A percentile compares a stretch with the other conserved stretches of the same genome.
Evolutionary conservation across 2,888 invertebrate genomes (phyloP).

Genomic region (Cantharis lateralis): DNA sequence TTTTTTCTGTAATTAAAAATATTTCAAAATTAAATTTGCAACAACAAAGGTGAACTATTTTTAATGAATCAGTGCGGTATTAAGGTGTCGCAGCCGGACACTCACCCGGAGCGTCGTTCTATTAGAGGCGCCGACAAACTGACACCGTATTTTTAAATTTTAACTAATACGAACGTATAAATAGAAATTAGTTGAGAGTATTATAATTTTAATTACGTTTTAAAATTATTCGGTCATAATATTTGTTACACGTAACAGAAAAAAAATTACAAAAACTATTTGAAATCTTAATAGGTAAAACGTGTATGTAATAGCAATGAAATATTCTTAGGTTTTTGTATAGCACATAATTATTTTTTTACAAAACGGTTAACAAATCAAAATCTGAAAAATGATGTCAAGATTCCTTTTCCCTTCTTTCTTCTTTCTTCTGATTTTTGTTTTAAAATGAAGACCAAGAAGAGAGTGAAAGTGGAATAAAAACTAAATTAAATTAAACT

Average conservation of each 20-base stretch:
- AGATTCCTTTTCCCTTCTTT: neutral
- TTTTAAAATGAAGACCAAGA: neutral
- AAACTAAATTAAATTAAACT: neutral
- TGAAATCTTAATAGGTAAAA: neutral
- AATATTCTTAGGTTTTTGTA: neutral
- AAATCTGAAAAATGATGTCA: neutral
- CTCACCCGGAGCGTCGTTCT: neutral
- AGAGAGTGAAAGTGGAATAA: neutral
- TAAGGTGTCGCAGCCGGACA: neutral
- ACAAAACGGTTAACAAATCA: neutral
- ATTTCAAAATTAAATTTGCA: neutral
- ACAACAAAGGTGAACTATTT: neutral
- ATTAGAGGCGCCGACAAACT: neutral
- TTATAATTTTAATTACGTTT: neutral
- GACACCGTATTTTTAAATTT: neutral
- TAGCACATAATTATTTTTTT: neutral
- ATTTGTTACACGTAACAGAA: neutral
- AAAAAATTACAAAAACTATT: neutral
- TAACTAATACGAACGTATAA: neutral
- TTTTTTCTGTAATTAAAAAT: conserved; percentile 4
- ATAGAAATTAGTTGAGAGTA: neutral
- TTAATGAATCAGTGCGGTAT: neutral
- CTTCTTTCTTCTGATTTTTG: neutral
- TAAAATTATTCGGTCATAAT: neutral
- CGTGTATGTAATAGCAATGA: neutral